phyloP scores from a whole-genome alignment of 2,888 invertebrate genomes.

The Cephalotes varians region DNA sequence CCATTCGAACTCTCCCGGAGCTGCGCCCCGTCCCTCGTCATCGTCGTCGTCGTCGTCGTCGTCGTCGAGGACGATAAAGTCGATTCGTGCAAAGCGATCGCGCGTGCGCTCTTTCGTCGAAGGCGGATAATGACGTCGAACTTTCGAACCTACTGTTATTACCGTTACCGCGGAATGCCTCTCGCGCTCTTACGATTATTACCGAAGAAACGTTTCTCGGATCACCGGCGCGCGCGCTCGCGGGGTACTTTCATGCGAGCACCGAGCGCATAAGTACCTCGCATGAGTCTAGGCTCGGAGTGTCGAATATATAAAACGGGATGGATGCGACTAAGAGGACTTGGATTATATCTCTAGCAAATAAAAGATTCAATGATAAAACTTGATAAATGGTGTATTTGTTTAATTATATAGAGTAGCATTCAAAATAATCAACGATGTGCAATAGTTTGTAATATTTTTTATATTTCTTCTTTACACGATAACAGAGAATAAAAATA shows the following conservation, averaged over 20 bases:
- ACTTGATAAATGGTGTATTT: background rate
- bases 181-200: slow-evolving; percentile 61
- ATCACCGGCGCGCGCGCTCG: slow-evolving; percentile 34
- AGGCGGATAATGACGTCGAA: slow-evolving; percentile 65
- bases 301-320: background rate
- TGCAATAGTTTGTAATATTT: background rate
- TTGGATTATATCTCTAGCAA: background rate
- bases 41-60: slow-evolving; percentile 44
- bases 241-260: slow-evolving; percentile 35
- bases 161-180: slow-evolving; percentile 63
- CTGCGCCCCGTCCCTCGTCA: background rate
- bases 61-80: slow-evolving; percentile 55
- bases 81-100: slow-evolving; percentile 63
- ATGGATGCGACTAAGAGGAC: background rate
- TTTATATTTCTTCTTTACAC: background rate
- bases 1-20: slow-evolving; percentile 40
- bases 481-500: background rate
- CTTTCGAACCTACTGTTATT: slow-evolving; percentile 68
- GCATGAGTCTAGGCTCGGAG: background rate
- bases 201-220: slow-evolving; percentile 61
- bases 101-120: slow-evolving; percentile 60
- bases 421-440: background rate
- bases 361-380: background rate
- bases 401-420: background rate
- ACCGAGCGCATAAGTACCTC: background rate